These are phyloP conservation scores for Leucoraja erinaceus DNA, from an alignment of 2,113 vertebrate species.

Conservation along the genomic window DNA sequence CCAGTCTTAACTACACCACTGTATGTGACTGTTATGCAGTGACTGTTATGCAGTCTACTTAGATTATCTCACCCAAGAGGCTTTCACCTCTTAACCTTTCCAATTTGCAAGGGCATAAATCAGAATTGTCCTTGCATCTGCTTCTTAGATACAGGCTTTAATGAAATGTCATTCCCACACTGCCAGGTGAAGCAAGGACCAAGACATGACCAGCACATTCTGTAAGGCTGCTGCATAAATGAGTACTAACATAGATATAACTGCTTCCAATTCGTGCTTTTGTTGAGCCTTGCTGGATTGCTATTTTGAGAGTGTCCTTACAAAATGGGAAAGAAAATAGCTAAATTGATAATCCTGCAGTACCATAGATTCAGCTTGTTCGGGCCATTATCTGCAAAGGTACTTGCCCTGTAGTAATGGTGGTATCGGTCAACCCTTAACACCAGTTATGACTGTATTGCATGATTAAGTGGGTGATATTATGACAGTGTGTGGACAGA, in stretches of 20 bases:
- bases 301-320: neutral
- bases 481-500: no score
- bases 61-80: neutral
- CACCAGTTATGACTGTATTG: neutral
- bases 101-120: neutral
- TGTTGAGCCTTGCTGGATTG: neutral
- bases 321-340: neutral
- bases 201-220: neutral
- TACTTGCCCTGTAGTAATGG: constrained; percentile 30
- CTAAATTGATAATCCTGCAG: constrained; percentile 18
- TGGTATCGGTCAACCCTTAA: constrained; percentile 30
- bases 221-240: neutral
- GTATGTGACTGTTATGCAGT: neutral
- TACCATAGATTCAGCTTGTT: constrained; percentile 9
- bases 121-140: neutral
- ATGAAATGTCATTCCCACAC: neutral
- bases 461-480: neutral
- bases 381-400: neutral
- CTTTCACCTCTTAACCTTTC: neutral
- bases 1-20: neutral
- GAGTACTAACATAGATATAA: neutral
- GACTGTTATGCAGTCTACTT: no score
- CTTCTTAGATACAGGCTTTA: neutral
- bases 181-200: neutral
- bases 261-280: neutral